Evolutionary conservation across 53 echinoderm and acorn worm genomes (phyloP), one percentile per base, ranked within the genome.

Genomic region (Patiria pectinifera): DNA sequence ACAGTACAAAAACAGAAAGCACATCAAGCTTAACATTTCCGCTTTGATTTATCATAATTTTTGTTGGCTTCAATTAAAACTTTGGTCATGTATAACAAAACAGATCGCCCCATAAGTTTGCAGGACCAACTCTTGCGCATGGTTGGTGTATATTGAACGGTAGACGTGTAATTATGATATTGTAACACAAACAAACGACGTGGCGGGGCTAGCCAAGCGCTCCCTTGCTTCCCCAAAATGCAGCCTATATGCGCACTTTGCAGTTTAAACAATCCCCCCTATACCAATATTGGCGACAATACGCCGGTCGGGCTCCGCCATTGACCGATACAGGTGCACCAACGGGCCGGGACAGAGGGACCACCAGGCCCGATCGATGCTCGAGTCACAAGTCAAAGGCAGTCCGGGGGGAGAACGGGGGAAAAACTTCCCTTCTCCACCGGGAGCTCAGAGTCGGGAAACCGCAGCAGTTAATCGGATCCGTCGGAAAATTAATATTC

Each of bases 351-450:
- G 69, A 80, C 81, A 80, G 10, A 46, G 79, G 35, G 22, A 46
- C 81, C 90, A 90, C 80, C 90, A 80, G 48, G 80, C 60, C 48
- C 90, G 90, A 90, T 90, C 90, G 80, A 90, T 90, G 90, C 81
- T 90, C 80, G 22, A 90, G 90, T 90, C 90, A 90, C 90, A 90
- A 90, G 90, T 90, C 90, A 90, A 90, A 80, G 90, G 44, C 58
- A 62, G 63, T 47, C 43, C n/a, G 45, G 81, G 90, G 44, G 24
- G 66, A 46, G 77, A 44, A n/a, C 24, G 66, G n/a, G 12, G 45
- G 22, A 79, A 22, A 22, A 59, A 24, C 16, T 4, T 76, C 21
- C 15, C 66, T 66, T 66, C 66, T 66, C 66, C 66, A 66, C 76
- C 25, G 76, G 44, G 76, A 76, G 13, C 25, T 24, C 26, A 12